Conservation (phyloP, 1,140 invertebrate genomes). For the Macrosteles quadrilineatus region DNA sequence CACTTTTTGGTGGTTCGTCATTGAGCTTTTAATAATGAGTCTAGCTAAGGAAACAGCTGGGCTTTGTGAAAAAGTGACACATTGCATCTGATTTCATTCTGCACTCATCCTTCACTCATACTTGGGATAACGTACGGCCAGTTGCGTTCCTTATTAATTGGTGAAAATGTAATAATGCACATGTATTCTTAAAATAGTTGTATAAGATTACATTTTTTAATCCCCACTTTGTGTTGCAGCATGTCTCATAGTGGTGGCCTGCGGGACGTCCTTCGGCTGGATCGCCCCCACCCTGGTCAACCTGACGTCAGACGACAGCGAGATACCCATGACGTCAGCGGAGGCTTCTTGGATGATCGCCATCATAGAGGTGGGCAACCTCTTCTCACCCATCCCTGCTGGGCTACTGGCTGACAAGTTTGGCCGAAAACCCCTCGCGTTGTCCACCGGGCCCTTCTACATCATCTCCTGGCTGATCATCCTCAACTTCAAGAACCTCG, state of each 20-base stretch:
- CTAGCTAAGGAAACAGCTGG: too few relatives aligned
- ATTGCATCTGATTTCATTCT: too few relatives aligned
- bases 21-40: too few relatives aligned
- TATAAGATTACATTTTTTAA: too few relatives aligned
- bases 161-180: too few relatives aligned
- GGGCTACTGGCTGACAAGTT: constrained; percentile 66
- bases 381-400: constrained; percentile 28
- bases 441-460: constrained; percentile 68
- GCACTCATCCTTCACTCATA: too few relatives aligned
- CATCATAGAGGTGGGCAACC: constrained; percentile 50
- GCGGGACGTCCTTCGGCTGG: constrained; percentile 60
- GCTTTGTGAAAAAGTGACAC: too few relatives aligned
- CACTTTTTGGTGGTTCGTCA: too few relatives aligned
- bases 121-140: too few relatives aligned
- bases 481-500: constrained; percentile 59
- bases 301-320: constrained; percentile 48
- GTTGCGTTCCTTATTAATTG: too few relatives aligned
- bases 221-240: too few relatives aligned
- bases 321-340: constrained; percentile 47
- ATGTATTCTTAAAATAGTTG: too few relatives aligned
- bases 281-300: constrained; percentile 68
- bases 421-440: constrained; percentile 72
- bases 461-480: constrained; percentile 74
- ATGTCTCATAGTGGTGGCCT: constrained; percentile 6
- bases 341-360: constrained; percentile 48